Evolutionary conservation across 2,797 vertebrate genomes (phyloP), one percentile per base, ranked within the genome.

Genomic region (Ptychobarbus kaznakovi): DNA sequence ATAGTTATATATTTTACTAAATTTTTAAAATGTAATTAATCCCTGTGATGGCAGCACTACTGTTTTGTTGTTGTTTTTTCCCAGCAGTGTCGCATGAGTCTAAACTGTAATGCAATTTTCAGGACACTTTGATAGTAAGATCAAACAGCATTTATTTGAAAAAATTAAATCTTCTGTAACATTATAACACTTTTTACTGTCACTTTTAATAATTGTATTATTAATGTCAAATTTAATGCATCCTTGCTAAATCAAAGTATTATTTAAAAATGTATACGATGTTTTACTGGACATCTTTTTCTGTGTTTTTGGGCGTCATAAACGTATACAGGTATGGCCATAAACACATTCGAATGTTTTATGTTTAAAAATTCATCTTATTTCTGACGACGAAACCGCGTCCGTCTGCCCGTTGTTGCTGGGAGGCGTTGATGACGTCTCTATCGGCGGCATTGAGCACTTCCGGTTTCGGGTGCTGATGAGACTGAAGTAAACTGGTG

Each of bases 401-500:
- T 53, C 25, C 13, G 76, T 56, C 51, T 72, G 40, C 66, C 42
- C 22, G 68, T 46, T 61, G 83, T 80, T 80, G 53, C 51, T 85
- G 42, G 73, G 80, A 82, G 65, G 73, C n/a, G 73, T 40, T 49
- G 42, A 82, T 86, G 85, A 86, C 74, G 80, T 40, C 5, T 38
- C 35, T 86, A 16, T 40, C 53, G 22, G 51, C 53, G 15, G 51
- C n/a, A 68, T 6, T 11, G 22, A 68, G 56, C 80, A 86, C 68
- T 74, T 86, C 65, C 82, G 87, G 53, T 69, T 83, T 82, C 20
- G 46, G 83, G 25, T 82, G 74, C 68, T 82, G 87, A 85, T 88
- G 83, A 79, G 81, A 73, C 25, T 86, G 75, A 58, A 63, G 77
- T 20, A 32, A 80, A 11, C 22, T 38, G 53, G 16, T 61, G 84